Percentiles rank a stretch among this genome's conserved stretches.
Conservation (phyloP, 2,888 invertebrate species). For the Marasmarcha lunaedactyla region DNA sequence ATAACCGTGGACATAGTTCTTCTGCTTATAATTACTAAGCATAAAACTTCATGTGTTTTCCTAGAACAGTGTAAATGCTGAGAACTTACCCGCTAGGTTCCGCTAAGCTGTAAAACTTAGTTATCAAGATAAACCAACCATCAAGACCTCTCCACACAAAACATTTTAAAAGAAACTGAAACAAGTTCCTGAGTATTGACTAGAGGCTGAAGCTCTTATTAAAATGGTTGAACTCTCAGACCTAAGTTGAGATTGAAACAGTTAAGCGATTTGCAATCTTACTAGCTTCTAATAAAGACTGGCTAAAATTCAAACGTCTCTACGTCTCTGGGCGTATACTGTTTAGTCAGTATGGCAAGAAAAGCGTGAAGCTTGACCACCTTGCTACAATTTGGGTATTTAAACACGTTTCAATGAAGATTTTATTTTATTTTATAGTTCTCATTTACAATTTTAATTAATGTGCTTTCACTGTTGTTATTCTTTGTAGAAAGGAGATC, state of each 20-base stretch:
- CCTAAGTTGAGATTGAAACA: too few species aligned
- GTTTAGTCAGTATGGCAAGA: constrained; percentile 23
- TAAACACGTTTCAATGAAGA: constrained; percentile 40
- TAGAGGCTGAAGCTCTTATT: constrained; percentile 1
- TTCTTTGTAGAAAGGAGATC: background rate
- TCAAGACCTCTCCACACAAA: background rate
- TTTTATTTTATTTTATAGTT: constrained; percentile 17
- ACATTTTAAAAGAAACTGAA: background rate
- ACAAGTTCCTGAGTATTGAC: background rate
- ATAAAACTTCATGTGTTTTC: too few species aligned
- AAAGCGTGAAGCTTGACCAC: constrained; percentile 35
- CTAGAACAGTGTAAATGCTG: too few species aligned
- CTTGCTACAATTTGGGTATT: constrained; percentile 31
- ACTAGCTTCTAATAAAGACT: too few species aligned
- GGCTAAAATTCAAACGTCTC: too few species aligned
- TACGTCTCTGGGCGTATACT: too few species aligned
- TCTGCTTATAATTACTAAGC: too few species aligned
- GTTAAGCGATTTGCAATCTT: too few species aligned
- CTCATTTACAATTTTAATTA: constrained; percentile 23
- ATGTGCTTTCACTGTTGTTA: constrained; percentile 26
- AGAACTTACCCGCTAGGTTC: too few species aligned
- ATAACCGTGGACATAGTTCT: too few species aligned
- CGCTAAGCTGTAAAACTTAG: background rate
- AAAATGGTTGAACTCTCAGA: constrained; percentile 3
- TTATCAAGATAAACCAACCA: background rate